Percentiles rank a stretch among this genome's conserved stretches.
Conservation (phyloP, 1,140 invertebrate species). For the Papilio polytes region DNA sequence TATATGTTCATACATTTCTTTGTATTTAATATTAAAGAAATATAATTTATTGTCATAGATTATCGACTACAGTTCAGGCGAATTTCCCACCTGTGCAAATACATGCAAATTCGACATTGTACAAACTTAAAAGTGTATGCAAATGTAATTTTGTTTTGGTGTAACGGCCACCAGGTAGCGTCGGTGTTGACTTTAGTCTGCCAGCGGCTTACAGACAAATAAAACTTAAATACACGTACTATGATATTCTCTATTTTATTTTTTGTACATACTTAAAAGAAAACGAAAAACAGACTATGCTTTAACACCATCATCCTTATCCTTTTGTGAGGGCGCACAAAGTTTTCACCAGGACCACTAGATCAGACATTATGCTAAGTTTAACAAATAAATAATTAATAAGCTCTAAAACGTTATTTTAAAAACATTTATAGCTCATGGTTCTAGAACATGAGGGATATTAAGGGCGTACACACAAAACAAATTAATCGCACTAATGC, state of each 20-base stretch:
- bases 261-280: not conserved
- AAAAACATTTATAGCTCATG: too few species aligned
- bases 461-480: too few species aligned
- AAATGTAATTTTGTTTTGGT: constrained; percentile 19
- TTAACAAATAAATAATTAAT: too few species aligned
- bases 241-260: not conserved
- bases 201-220: constrained; percentile 16
- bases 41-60: not conserved
- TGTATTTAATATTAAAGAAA: not conserved
- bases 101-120: constrained; percentile 33
- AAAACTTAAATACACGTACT: constrained; percentile 6
- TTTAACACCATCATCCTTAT: too few species aligned
- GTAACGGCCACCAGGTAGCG: constrained; percentile 18
- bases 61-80: constrained; percentile 1
- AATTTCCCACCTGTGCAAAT: constrained; percentile 24
- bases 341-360: too few species aligned
- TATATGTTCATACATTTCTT: not conserved
- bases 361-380: too few species aligned
- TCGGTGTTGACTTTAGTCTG: constrained; percentile 18
- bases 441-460: too few species aligned
- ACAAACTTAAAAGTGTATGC: constrained; percentile 25
- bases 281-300: not conserved
- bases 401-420: too few species aligned
- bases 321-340: too few species aligned
- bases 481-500: too few species aligned